Evolutionary conservation across 2,888 invertebrate species (phyloP).

Genomic region (Idaea straminata): DNA sequence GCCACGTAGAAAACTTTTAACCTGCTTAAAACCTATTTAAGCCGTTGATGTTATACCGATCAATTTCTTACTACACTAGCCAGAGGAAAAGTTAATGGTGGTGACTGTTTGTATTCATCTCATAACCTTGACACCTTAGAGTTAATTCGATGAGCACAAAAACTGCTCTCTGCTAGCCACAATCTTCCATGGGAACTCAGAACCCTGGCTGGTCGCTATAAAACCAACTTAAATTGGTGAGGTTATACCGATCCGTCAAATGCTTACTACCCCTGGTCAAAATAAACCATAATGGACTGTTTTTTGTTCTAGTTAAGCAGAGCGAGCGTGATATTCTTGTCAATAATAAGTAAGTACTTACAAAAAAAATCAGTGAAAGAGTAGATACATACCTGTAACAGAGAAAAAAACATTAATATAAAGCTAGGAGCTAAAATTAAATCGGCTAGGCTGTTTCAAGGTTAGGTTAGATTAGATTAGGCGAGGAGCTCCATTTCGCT

Average conservation of each 20-base stretch:
- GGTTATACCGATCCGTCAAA: background rate
- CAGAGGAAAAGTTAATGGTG: no score
- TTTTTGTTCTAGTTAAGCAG: background rate
- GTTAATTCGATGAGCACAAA: no score
- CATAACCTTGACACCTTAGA: no score
- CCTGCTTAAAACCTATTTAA: no score
- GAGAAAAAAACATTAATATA: conserved; percentile 9
- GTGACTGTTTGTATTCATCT: no score
- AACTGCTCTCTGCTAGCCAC: no score
- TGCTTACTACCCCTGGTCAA: background rate
- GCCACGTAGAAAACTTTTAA: no score
- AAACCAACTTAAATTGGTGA: background rate
- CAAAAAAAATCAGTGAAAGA: background rate
- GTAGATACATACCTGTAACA: conserved; percentile 23
- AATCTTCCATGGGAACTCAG: no score
- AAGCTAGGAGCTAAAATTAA: background rate
- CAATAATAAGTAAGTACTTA: background rate
- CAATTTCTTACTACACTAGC: no score
- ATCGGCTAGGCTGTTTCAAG: background rate
- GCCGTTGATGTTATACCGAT: no score
- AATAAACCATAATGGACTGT: background rate
- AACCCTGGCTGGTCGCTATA: background rate
- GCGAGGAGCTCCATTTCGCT: no score
- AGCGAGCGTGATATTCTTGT: background rate
- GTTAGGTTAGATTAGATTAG: no score